Conservation (phyloP, 2,797 vertebrate genomes). For the Streptopelia turtur region DNA sequence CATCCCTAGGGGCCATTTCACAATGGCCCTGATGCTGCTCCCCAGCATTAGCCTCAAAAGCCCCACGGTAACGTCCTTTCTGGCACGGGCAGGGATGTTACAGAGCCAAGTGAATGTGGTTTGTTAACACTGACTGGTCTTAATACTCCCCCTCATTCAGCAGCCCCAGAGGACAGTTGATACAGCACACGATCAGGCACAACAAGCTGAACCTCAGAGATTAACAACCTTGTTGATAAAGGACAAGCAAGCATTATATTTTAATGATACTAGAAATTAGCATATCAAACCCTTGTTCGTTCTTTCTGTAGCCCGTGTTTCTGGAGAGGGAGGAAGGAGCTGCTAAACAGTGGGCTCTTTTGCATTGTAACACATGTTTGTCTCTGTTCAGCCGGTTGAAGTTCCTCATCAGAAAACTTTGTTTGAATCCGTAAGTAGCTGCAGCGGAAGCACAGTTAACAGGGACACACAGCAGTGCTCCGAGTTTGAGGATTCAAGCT, state of each 20-base stretch:
- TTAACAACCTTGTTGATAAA: neutral
- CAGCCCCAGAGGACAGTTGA: neutral
- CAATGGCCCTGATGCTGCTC: neutral
- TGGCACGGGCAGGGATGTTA: neutral
- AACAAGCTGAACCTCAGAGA: neutral
- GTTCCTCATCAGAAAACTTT: neutral
- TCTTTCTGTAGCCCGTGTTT: accelerated
- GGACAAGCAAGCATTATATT: neutral
- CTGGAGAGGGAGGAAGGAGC: neutral
- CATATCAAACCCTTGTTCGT: neutral
- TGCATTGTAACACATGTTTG: neutral
- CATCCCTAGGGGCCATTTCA: neutral
- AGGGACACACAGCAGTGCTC: neutral
- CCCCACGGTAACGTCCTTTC: neutral
- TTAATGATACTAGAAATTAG: neutral
- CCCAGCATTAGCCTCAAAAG: neutral
- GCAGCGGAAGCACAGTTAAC: neutral
- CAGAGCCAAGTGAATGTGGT: neutral
- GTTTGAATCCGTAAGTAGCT: neutral
- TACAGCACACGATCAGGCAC: neutral
- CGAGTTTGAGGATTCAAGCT: neutral
- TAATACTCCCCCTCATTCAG: neutral
- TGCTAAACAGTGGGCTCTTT: neutral
- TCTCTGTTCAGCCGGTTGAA: neutral
- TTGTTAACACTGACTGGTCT: neutral